phyloP scores from a whole-genome alignment of 1,140 invertebrate species.

The Temnothorax nylanderi region DNA sequence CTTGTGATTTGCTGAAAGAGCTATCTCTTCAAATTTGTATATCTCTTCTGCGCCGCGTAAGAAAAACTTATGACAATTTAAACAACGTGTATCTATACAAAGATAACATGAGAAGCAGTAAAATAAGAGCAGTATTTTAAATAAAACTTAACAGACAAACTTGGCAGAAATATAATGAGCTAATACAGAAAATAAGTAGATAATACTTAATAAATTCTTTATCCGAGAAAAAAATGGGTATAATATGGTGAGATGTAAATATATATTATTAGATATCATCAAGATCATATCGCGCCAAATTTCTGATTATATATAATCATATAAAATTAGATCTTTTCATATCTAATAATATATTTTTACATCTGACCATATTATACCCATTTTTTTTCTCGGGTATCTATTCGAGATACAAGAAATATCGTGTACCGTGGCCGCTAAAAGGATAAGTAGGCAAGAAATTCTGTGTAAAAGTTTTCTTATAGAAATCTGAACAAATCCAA shows the following conservation, averaged over 20 bases:
- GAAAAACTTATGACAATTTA: slow-evolving; percentile 1
- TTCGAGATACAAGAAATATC: neutral
- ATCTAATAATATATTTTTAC: too few relatives aligned
- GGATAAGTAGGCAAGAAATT: neutral
- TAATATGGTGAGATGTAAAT: too few relatives aligned
- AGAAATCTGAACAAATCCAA: slow-evolving; percentile 5
- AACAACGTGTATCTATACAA: neutral
- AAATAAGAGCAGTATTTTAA: neutral
- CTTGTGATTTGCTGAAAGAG: slow-evolving; percentile 39
- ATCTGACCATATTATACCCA: too few relatives aligned
- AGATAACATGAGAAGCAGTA: neutral
- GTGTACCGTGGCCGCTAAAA: neutral
- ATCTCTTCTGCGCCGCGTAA: neutral
- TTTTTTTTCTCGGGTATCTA: neutral
- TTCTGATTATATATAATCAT: too few relatives aligned
- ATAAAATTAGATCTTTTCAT: too few relatives aligned
- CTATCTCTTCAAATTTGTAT: slow-evolving; percentile 28
- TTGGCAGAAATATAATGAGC: neutral
- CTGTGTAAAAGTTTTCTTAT: neutral
- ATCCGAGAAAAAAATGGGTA: too few relatives aligned
- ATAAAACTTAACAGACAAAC: neutral
- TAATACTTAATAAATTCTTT: neutral
- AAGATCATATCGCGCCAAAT: too few relatives aligned
- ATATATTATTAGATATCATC: too few relatives aligned
- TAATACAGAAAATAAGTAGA: neutral